Evolutionary conservation across 2,888 invertebrate genomes (phyloP).

Genomic region (Litoditis marina): DNA sequence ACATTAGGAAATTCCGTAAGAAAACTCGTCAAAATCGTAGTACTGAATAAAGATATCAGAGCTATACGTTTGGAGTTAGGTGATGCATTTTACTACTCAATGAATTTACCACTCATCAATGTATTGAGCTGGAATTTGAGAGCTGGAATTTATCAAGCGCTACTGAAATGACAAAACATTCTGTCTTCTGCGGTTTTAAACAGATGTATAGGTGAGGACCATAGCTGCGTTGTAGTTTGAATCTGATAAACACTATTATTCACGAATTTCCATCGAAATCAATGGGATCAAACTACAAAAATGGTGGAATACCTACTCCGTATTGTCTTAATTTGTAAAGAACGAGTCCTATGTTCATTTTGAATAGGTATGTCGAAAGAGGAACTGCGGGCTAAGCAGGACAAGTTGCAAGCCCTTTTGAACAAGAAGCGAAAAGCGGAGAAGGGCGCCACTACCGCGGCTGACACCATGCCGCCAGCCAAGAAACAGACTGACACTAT

Average conservation of each 20-base stretch:
- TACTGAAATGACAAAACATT: not conserved
- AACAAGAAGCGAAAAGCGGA: conserved; percentile 36
- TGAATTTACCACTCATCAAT: not conserved
- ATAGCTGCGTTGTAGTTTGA: too few relatives aligned
- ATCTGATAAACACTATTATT: too few relatives aligned
- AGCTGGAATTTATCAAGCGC: not conserved
- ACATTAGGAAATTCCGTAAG: not conserved
- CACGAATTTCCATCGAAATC: too few relatives aligned
- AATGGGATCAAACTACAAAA: too few relatives aligned
- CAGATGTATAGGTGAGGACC: too few relatives aligned
- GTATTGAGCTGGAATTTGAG: not conserved
- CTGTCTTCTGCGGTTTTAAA: too few relatives aligned
- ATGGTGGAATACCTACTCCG: too few relatives aligned
- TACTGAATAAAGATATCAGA: not conserved
- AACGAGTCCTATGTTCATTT: too few relatives aligned
- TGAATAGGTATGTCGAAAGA: not conserved
- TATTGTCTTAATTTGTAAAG: too few relatives aligned
- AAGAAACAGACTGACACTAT: conserved; percentile 7
- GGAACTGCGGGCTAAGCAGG: conserved; percentile 14
- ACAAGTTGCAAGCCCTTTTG: conserved; percentile 27
- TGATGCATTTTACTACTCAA: not conserved
- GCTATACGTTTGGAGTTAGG: not conserved
- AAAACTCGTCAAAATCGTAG: not conserved
- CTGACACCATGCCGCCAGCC: not conserved
- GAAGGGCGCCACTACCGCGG: not conserved